phyloP scores from a whole-genome alignment of 2,113 vertebrate genomes.

The Eonycteris spelaea region DNA sequence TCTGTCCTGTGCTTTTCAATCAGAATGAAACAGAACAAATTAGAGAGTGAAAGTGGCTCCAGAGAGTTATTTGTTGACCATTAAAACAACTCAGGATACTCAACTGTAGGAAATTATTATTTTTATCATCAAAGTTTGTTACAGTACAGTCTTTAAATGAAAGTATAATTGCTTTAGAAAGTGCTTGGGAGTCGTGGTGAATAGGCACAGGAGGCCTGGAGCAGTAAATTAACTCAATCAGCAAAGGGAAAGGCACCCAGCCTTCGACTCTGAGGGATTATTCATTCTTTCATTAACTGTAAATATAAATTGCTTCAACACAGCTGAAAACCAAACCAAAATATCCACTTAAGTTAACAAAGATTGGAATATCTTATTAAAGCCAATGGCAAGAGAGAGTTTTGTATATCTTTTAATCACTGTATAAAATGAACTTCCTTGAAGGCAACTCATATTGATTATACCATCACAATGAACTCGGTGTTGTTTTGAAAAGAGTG shows the following conservation, averaged over 20 bases:
- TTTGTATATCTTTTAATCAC: slow-evolving; percentile 5
- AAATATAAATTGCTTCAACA: neutral
- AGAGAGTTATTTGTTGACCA: slow-evolving; percentile 52
- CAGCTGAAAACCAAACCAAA: neutral
- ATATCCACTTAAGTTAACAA: neutral
- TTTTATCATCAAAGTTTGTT: slow-evolving; percentile 43
- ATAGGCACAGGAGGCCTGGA: neutral
- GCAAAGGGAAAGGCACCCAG: neutral
- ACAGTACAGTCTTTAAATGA: slow-evolving; percentile 9
- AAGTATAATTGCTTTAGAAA: slow-evolving; percentile 42
- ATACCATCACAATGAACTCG: neutral
- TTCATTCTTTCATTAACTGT: slow-evolving; percentile 24
- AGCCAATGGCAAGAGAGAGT: neutral
- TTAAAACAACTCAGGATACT: slow-evolving; percentile 14
- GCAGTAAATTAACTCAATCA: slow-evolving; percentile 11
- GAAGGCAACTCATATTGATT: neutral
- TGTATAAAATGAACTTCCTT: neutral
- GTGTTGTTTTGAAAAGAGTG: neutral
- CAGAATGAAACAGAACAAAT: slow-evolving; percentile 32
- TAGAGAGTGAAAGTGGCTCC: neutral
- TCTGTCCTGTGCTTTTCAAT: slow-evolving; percentile 27
- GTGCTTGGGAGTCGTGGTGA: neutral
- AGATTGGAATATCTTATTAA: slow-evolving; percentile 21
- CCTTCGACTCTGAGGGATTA: neutral
- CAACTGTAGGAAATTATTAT: slow-evolving; percentile 44